Evolutionary conservation across 2,797 vertebrate species (phyloP), one percentile per base, ranked within the genome.

Genomic region (Helostoma temminkii): DNA sequence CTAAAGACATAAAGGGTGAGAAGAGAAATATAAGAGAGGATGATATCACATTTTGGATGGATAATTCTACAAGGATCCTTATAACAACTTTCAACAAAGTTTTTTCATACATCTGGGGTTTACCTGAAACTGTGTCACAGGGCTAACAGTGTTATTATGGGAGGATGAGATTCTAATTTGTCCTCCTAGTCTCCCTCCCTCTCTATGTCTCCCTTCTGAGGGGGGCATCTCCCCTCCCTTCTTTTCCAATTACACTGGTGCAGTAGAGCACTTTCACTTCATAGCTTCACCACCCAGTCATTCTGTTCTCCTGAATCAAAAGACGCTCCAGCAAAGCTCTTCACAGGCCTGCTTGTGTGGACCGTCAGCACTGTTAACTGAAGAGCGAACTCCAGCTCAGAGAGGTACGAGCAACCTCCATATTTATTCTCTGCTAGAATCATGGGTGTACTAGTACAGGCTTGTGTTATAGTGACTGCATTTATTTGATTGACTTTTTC

Each of bases 121-220:
- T 26, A 73, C 52, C 66, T 87, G 55, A 82, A 89, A 89, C 61
- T 82, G 71, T 88, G 81, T 89, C 85, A 87, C 71, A 81, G 65
- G 68, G 75, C 74, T 80, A 77, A 78, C 63, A 24, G 72, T 81
- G 58, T 79, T 79, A 82, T 67, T 82, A 74, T 84, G 79, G 85
- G 72, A 79, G 69, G 77, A 70, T 43, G 66, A 39, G 48, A 77
- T 84, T 76, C 52, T 76, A 34, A 74, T 58, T 71, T 71, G 42
- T 66, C 71, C 76, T 69, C 48, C 22, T 49, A 22, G 37, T 64
- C 66, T 68, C 50, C 58, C 14, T 66, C 47, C 16, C 28, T 50
- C 78, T 55, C 9, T 68, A 30, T 19, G 19, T 79, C 66, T 79
- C 48, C 75, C 54, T 52, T 75, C 41, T 71, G 28, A 8, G 8